A percentile compares a stretch with the other conserved stretches of the same genome.
Evolutionary conservation across 2,113 vertebrate genomes (phyloP).

Genomic region (Malurus alboscapulatus): DNA sequence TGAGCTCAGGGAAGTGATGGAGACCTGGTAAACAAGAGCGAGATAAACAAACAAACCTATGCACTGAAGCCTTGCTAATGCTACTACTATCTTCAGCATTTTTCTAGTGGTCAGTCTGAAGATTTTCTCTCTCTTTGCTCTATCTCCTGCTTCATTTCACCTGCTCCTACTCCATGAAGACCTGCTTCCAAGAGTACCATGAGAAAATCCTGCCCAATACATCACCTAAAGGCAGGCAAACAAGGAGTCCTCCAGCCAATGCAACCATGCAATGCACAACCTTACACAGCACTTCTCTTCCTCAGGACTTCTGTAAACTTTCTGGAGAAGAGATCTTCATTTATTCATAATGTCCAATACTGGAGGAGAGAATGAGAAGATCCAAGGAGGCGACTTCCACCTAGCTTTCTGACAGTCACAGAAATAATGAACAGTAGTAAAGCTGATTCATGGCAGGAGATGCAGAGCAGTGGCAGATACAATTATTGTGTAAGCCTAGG

Average conservation of each 20-base stretch:
- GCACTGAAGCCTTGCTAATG: background rate
- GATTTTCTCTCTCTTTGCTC: background rate
- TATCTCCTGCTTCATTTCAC: background rate
- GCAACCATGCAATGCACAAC: background rate
- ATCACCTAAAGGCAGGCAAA: background rate
- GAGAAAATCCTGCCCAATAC: background rate
- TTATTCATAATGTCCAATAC: background rate
- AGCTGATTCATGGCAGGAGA: slow-evolving; percentile 11
- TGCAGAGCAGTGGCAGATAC: background rate
- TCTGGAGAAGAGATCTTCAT: background rate
- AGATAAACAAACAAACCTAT: background rate
- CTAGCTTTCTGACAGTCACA: background rate
- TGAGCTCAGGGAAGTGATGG: background rate
- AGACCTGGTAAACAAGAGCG: background rate
- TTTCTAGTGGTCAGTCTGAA: background rate
- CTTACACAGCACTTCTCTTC: background rate
- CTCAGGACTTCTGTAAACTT: background rate
- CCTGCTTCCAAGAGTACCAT: background rate
- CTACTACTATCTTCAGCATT: background rate
- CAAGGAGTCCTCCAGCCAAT: background rate
- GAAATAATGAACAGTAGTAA: slow-evolving; percentile 11
- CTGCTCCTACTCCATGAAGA: background rate
- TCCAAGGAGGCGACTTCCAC: background rate
- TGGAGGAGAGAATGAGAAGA: background rate
- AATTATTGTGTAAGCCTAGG: background rate